Base-by-base conservation (phyloP, 2,797 vertebrate species). In the Oreochromis mossambicus region DNA sequence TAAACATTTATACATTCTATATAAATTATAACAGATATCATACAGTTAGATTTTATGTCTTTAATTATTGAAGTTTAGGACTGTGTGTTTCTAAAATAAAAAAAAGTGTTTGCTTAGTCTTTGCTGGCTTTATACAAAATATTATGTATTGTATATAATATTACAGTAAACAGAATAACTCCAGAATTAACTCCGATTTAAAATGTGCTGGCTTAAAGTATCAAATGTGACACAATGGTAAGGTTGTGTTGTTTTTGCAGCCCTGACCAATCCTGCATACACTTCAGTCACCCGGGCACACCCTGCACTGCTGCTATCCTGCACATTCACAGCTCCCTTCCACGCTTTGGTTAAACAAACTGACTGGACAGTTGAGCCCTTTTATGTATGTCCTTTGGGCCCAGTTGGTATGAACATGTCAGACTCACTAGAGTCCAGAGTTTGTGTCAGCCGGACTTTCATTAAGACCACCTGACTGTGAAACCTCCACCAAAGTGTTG, bases 81-180 rank as follows among this genome's bases (percentile, higher is more conserved):
- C 61, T 21, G 34, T n/a, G 7, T 38, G 58, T 36, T 61, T 61
- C 58, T 61, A 19, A 56, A 56, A 24, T 24, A 24, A 17, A 7
- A 34, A 0, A 7, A 63, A n/a, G 0, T 4, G 58, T 63, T 58
- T 34, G 29, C 56, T 58, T 34, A 19, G 58, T 63, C 2, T 63
- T 34, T 36, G 32, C 34, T 3, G 0, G 6, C 61, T 63, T 66
- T 66, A 48, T 15, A 7, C 46, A 15, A 3, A 48, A 48, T 38
- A 38, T 38, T 2, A 61, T 19, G 9, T 7, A 61, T 0, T 19
- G 2, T 6, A 61, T 34, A 61, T 34, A 0, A 61, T 61, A 19
- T 61, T 12, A 34, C 9, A 19, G 29, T 34, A 43, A 43, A 13
- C 6, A 43, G 12, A 43, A 43, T 43, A 43, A 43, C 41, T 41